Conservation (phyloP, 2,888 invertebrate genomes). For the Philopedon plagiatum region DNA sequence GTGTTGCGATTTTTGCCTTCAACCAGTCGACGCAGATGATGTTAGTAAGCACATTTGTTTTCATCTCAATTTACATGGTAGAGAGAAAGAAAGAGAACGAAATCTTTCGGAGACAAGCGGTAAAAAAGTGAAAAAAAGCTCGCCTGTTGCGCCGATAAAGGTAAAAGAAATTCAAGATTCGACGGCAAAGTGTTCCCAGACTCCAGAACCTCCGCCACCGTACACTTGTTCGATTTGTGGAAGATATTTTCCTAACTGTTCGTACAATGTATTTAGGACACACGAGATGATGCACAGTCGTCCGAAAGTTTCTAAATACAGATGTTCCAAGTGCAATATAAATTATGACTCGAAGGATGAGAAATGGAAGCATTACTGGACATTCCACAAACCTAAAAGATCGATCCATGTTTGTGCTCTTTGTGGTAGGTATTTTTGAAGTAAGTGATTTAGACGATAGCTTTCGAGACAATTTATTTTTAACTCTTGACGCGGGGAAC, state of each 20-base stretch:
- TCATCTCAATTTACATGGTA: neutral
- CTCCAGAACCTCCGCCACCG: neutral
- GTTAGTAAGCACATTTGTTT: slow-evolving; percentile 1
- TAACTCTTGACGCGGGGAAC: too few relatives aligned
- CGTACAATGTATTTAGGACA: neutral
- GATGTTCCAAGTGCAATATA: neutral
- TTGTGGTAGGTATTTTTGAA: slow-evolving; percentile 2
- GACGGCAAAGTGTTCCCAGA: neutral
- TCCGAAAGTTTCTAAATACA: neutral
- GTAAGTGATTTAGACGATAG: neutral
- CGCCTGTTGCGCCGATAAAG: neutral
- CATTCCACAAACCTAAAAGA: neutral
- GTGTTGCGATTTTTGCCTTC: slow-evolving; percentile 2
- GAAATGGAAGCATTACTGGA: slow-evolving; percentile 11
- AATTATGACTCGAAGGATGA: neutral
- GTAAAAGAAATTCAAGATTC: too few relatives aligned
- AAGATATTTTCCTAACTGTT: neutral
- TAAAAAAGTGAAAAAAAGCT: neutral
- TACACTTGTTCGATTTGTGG: slow-evolving; percentile 2
- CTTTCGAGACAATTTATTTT: too few relatives aligned
- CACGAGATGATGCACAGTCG: neutral
- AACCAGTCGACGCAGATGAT: neutral
- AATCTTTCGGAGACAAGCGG: neutral
- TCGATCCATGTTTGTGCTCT: neutral
- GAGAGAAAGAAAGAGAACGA: neutral